Evolutionary conservation across 2,888 invertebrate species (phyloP), one percentile per base, ranked within the genome.

Genomic region (Orchesellides sinensis): DNA sequence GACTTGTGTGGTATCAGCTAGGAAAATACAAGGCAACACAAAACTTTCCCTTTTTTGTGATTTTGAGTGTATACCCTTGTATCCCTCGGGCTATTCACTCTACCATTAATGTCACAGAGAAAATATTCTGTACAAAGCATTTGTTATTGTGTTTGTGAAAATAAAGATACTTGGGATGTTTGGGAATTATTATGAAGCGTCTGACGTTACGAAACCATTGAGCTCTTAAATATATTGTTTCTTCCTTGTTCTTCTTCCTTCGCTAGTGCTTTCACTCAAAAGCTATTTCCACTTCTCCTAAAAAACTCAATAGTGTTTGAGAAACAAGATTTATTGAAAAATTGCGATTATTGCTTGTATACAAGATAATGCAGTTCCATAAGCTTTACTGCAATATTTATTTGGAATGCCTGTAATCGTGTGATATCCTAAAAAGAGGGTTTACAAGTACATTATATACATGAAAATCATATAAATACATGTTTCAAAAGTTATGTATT

Each of bases 21-120:
- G n/a, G n/a, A n/a, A 40, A 14, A 14, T 56, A 56, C 19, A 56
- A 56, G 56, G 4, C 56, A 6, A 12, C 5, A 56, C 56, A 10
- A 56, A 56, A 56, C 56, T 56, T 61, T 35, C 32, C n/a, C n/a
- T 61, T 35, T 19, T 35, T 10, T 14, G 10, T 35, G 23, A 12
- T 29, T 17, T 25, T 17, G 27, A 25, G 29, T 61, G 35, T 32
- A 8, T 61, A 14, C 32, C 17, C 17, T 10, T 52, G 52, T 17
- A 61, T 61, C 61, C 61, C 61, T 61, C 32, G 61, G 61, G 61
- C 32, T 61, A 61, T 61, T 29, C 29, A 32, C 56, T n/a, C 14
- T 56, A 59, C 80, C 73, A 80, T 73, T 80, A 80, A 52, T 80
- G 80, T 80, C 80, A 80, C 79, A 63, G 0, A 23, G 68, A 54